phyloP scores from a whole-genome alignment of 2,888 invertebrate genomes.

The Physocephala rufipes region DNA sequence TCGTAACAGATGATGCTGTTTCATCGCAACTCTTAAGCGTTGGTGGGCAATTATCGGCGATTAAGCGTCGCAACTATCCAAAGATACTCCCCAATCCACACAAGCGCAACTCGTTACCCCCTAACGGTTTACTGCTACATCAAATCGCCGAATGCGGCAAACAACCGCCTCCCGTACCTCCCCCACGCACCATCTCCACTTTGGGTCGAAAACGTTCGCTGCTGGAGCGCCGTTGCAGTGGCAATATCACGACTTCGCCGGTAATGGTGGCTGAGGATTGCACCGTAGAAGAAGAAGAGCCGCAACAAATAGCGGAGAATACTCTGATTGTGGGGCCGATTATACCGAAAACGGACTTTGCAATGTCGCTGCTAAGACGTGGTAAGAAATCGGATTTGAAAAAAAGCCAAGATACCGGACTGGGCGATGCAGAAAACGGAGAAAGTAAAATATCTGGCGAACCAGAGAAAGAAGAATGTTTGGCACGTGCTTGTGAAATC shows the following conservation, averaged over 20 bases:
- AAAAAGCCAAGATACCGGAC: too few relatives aligned
- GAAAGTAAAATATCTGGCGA: conserved; percentile 23
- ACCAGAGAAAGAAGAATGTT: not conserved
- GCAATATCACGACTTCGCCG: conserved; percentile 65
- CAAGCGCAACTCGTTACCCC: conserved; percentile 75
- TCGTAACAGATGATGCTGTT: conserved; percentile 39
- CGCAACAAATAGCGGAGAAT: conserved; percentile 68
- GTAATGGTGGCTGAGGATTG: conserved; percentile 67
- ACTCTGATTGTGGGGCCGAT: conserved; percentile 70
- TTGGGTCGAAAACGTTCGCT: conserved; percentile 67
- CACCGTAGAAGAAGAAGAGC: conserved; percentile 59
- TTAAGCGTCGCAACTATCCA: conserved; percentile 82
- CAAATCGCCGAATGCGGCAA: conserved; percentile 36
- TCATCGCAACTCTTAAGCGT: conserved; percentile 67
- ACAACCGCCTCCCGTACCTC: conserved; percentile 74
- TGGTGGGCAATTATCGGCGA: conserved; percentile 77
- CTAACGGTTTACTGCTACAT: conserved; percentile 62
- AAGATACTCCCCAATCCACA: conserved; percentile 80
- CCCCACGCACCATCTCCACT: conserved; percentile 77
- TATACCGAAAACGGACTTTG: conserved; percentile 62
- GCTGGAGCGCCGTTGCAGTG: conserved; percentile 61
- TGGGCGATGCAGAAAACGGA: not conserved
- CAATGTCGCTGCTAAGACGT: conserved; percentile 41
- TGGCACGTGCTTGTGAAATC: not conserved
- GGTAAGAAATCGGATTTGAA: not conserved